Evolutionary conservation across 2,888 invertebrate species (phyloP).

Genomic region (Pollenia amentaria): DNA sequence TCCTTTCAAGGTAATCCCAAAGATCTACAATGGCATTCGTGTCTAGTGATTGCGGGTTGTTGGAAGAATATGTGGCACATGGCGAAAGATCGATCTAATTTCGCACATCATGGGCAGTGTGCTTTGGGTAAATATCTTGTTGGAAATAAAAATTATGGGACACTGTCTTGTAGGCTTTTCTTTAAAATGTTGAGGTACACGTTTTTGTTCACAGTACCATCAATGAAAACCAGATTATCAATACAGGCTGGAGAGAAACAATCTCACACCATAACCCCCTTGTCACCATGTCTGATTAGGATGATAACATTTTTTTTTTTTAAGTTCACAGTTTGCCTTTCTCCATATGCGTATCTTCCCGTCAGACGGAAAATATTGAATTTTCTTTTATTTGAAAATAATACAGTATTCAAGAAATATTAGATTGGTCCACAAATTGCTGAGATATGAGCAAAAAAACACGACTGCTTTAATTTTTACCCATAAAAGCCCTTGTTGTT

Average conservation of each 20-base stretch:
- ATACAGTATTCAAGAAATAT: background rate
- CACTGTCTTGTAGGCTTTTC: too few relatives aligned
- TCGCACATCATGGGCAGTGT: background rate
- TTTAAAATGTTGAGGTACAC: background rate
- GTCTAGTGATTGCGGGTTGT: slow-evolving; percentile 8
- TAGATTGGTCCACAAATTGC: too few relatives aligned
- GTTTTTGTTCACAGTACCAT: too few relatives aligned
- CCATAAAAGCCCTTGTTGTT: too few relatives aligned
- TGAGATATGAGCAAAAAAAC: too few relatives aligned
- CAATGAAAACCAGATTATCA: background rate
- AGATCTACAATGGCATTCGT: background rate
- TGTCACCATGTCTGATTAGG: background rate
- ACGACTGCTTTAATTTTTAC: too few relatives aligned
- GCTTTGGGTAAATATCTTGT: slow-evolving; percentile 21
- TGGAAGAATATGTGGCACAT: slow-evolving; percentile 10
- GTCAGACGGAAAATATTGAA: background rate
- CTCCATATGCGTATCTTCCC: background rate
- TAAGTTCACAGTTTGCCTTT: background rate
- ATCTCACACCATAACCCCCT: background rate
- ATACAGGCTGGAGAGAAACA: background rate
- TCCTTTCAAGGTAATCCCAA: background rate
- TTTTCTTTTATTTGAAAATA: background rate
- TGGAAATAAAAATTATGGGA: slow-evolving; percentile 5
- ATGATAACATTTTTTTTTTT: too few relatives aligned
- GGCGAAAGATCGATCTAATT: background rate